These are phyloP conservation scores for Polydrusus pterygomalis DNA, from an alignment of 2,888 invertebrate genomes.

Conservation along the genomic window DNA sequence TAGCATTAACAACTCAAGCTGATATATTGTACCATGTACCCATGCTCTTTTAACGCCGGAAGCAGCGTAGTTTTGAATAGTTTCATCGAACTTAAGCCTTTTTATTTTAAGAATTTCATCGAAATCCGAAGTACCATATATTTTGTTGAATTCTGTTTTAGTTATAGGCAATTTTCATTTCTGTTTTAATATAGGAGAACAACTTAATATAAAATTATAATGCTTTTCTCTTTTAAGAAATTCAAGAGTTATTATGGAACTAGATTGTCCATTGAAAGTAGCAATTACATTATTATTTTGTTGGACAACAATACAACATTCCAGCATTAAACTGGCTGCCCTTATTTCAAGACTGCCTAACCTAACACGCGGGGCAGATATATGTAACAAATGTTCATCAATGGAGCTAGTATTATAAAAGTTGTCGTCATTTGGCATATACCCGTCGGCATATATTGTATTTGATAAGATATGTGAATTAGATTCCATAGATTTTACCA, in stretches of 20 bases:
- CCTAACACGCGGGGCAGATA: conserved; percentile 6
- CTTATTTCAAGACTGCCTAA: conserved; percentile 25
- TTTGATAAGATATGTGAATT: conserved; percentile 3
- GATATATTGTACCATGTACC: conserved; percentile 44
- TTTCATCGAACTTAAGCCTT: not conserved
- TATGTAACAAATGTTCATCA: conserved; percentile 2
- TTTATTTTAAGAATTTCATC: not conserved
- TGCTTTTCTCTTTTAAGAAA: not conserved
- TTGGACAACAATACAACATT: conserved; percentile 4
- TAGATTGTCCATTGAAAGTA: not conserved
- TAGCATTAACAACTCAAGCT: conserved; percentile 42
- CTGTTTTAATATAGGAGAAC: not conserved
- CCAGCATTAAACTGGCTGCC: conserved; percentile 1
- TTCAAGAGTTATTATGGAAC: not conserved
- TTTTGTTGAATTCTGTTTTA: not conserved
- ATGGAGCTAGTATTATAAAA: not conserved
- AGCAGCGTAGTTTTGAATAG: conserved; percentile 1
- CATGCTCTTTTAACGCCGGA: conserved; percentile 36
- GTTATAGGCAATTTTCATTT: conserved; percentile 6
- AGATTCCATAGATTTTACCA: conserved; percentile 8
- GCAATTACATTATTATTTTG: not conserved
- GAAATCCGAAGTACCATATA: not conserved
- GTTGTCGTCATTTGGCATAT: not conserved
- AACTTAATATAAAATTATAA: conserved; percentile 8
- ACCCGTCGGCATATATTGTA: not conserved